Evolutionary conservation across 2,888 invertebrate species (phyloP), one percentile per base, ranked within the genome.

Genomic region (Meta bourneti): DNA sequence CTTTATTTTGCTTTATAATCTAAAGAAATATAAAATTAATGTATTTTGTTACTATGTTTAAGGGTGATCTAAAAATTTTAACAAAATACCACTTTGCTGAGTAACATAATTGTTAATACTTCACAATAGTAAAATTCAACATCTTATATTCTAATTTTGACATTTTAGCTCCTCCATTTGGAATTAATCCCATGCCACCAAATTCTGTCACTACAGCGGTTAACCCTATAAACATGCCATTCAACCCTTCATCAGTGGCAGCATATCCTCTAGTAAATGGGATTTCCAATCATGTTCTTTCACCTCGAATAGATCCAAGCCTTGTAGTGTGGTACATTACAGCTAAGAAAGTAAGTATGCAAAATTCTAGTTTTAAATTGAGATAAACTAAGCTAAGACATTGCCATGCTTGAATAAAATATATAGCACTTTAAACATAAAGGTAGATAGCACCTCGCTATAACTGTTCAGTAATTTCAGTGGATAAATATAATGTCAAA

Each of bases 271-370:
- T 48, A 72, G 7, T 78, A 6, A 91, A 91, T 87, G 87, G 87
- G 51, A 61, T 87, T 51, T 82, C 87, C 78, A 91, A 72, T 70
- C 69, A 74, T 61, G n/a, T 85, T 7, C 75, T 75, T 16, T 72
- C 61, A 5, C n/a, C 75, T 48, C 52, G 48, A 34, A 72, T 61
- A 51, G 92, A 92, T 85, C 92, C 92, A 49, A 89, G 85, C 54
- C 71, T 92, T 34, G 52, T 92, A 0, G 77, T 92, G 7, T 92
- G 92, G 92, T 85, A 92, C 9, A 72, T 92, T 78, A 71, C 85
- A 71, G 92, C 92, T n/a, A 89, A 92, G 71, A 92, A 86, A 34
- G 92, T 92, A 89, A 72, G n/a, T 72, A 61, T 61, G 13, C 7
- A 61, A 16, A 16, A 61, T 9, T 61, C 16, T 61, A 34, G 34